These are phyloP conservation scores for Amphilophus citrinellus DNA, from an alignment of 2,113 vertebrate genomes.

Conservation along the genomic window DNA sequence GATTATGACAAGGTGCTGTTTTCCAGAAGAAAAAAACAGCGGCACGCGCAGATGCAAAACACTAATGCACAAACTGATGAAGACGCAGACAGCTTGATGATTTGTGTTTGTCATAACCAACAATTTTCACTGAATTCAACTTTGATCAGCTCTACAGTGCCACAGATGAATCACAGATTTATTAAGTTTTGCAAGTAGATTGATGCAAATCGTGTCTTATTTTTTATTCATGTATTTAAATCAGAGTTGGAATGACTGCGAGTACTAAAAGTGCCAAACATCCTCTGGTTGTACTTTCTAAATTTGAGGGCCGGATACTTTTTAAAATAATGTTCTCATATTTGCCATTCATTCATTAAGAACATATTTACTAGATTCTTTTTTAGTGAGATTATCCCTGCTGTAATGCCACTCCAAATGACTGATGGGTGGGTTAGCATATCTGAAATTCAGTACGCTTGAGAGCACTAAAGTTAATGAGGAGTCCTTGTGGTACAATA, in stretches of 20 bases:
- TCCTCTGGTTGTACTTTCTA: background rate
- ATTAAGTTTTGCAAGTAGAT: background rate
- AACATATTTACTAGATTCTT: background rate
- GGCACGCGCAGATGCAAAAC: background rate
- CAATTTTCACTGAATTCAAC: background rate
- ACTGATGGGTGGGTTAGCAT: background rate
- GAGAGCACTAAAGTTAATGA: too few species aligned
- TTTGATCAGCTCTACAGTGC: background rate
- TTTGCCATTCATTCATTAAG: background rate
- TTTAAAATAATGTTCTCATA: background rate
- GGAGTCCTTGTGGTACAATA: background rate
- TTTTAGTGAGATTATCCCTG: background rate
- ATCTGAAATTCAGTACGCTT: background rate
- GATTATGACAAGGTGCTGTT: background rate
- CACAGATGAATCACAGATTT: conserved; percentile 2
- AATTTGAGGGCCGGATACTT: background rate
- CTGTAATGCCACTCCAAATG: background rate
- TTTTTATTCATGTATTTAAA: conserved; percentile 15
- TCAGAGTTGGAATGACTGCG: background rate
- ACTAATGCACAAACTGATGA: background rate
- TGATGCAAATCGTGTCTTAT: background rate
- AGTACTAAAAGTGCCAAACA: background rate
- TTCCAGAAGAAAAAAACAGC: background rate
- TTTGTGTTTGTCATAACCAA: background rate
- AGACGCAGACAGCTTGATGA: background rate